These are phyloP conservation scores for Bembecia ichneumoniformis DNA, from an alignment of 2,888 invertebrate genomes.

Conservation along the genomic window DNA sequence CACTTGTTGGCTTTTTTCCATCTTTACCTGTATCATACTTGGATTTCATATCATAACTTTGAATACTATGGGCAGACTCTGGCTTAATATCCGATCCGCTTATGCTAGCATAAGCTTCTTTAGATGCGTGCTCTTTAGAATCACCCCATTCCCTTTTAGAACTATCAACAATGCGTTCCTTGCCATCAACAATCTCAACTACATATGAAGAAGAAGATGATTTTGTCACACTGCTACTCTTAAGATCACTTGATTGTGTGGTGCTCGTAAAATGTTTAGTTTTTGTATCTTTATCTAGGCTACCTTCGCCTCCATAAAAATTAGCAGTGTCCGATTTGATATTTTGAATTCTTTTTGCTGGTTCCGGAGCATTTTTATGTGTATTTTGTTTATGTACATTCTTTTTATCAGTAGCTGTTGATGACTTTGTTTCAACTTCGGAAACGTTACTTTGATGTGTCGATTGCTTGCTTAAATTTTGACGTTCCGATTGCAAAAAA, in stretches of 20 bases:
- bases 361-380: slow-evolving; percentile 34
- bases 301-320: slow-evolving; percentile 53
- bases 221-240: slow-evolving; percentile 69
- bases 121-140: slow-evolving; percentile 52
- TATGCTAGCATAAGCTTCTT: slow-evolving; percentile 67
- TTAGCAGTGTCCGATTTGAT: slow-evolving; percentile 44
- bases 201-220: slow-evolving; percentile 76
- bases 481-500: slow-evolving; percentile 58
- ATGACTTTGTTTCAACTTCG: slow-evolving; percentile 17
- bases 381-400: slow-evolving; percentile 37
- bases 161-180: slow-evolving; percentile 73
- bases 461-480: slow-evolving; percentile 40
- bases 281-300: slow-evolving; percentile 40
- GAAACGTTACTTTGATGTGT: slow-evolving; percentile 23
- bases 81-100: slow-evolving; percentile 73
- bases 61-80: slow-evolving; percentile 65
- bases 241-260: slow-evolving; percentile 62
- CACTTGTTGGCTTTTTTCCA: slow-evolving; percentile 55
- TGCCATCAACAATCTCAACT: slow-evolving; percentile 77
- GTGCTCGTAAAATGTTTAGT: slow-evolving; percentile 50
- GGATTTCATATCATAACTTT: slow-evolving; percentile 67
- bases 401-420: slow-evolving; percentile 26
- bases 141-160: slow-evolving; percentile 74
- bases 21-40: slow-evolving; percentile 72
- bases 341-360: slow-evolving; percentile 35